phyloP scores from a whole-genome alignment of 2,113 vertebrate species.

The Danio rerio region DNA sequence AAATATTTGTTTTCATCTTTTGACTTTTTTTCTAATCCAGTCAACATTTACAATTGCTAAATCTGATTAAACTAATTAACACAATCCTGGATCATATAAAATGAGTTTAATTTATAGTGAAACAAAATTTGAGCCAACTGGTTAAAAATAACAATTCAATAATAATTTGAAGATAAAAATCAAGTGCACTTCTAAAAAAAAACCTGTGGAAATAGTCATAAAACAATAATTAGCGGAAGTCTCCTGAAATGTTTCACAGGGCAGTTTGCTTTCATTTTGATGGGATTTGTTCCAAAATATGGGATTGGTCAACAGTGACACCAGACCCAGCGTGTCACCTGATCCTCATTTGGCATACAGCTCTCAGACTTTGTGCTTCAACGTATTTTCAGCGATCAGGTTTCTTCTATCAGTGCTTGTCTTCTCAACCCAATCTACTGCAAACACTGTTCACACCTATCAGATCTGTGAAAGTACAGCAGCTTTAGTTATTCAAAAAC shows the following conservation, averaged over 20 bases:
- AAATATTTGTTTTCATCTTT: too few species aligned
- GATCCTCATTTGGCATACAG: slow-evolving; percentile 29
- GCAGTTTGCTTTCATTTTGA: slow-evolving; percentile 14
- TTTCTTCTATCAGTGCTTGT: slow-evolving; percentile 20
- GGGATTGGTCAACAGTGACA: background rate
- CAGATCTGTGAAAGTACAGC: slow-evolving; percentile 18
- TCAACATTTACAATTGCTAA: too few species aligned
- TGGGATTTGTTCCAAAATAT: slow-evolving; percentile 8
- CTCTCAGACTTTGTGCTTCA: slow-evolving; percentile 23
- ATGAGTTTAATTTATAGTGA: too few species aligned
- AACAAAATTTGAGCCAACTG: too few species aligned
- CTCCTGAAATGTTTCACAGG: background rate
- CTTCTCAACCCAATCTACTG: slow-evolving; percentile 1
- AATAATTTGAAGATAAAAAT: too few species aligned
- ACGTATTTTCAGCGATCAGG: slow-evolving; percentile 24
- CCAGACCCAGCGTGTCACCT: slow-evolving; percentile 22
- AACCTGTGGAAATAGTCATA: background rate
- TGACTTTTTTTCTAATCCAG: too few species aligned
- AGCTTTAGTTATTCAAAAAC: slow-evolving; percentile 17
- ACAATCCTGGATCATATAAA: too few species aligned
- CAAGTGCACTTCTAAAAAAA: too few species aligned
- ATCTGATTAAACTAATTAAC: too few species aligned
- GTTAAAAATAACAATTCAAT: too few species aligned
- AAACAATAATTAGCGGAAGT: background rate
- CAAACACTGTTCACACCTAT: slow-evolving; percentile 34